Conservation (phyloP, 2,888 invertebrate species). For the Melangyna quadrimaculata region DNA sequence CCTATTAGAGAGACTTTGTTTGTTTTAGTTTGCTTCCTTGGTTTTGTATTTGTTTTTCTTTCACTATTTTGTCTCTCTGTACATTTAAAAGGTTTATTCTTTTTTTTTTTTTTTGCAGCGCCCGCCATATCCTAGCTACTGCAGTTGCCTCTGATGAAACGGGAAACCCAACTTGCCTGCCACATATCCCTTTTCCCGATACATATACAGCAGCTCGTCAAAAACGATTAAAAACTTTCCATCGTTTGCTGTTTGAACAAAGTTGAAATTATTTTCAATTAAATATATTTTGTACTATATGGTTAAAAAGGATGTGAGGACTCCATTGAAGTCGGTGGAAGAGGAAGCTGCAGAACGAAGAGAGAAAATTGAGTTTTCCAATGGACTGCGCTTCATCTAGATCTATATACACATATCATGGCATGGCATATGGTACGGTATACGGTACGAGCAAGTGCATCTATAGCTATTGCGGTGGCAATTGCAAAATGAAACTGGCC, state of each 20-base stretch:
- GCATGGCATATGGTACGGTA: no score
- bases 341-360: slow-evolving; percentile 5
- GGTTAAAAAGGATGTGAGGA: background rate
- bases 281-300: slow-evolving; percentile 49
- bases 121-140: slow-evolving; percentile 14
- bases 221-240: slow-evolving; percentile 66
- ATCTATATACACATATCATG: background rate
- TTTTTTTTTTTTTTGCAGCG: background rate
- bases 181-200: background rate
- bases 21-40: slow-evolving; percentile 25
- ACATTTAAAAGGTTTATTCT: slow-evolving; percentile 30
- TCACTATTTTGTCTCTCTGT: background rate
- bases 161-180: background rate
- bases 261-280: slow-evolving; percentile 70
- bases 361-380: slow-evolving; percentile 69
- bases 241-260: slow-evolving; percentile 60
- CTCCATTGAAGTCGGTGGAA: slow-evolving; percentile 1
- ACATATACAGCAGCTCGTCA: slow-evolving; percentile 24
- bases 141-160: background rate
- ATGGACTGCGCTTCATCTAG: slow-evolving; percentile 62
- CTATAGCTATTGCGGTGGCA: background rate
- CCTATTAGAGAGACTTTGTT: slow-evolving; percentile 56
- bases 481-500: background rate
- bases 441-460: background rate
- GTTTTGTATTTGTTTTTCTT: slow-evolving; percentile 2